Conservation (phyloP, 2,888 invertebrate genomes). For the Meiosimyza decipiens region DNA sequence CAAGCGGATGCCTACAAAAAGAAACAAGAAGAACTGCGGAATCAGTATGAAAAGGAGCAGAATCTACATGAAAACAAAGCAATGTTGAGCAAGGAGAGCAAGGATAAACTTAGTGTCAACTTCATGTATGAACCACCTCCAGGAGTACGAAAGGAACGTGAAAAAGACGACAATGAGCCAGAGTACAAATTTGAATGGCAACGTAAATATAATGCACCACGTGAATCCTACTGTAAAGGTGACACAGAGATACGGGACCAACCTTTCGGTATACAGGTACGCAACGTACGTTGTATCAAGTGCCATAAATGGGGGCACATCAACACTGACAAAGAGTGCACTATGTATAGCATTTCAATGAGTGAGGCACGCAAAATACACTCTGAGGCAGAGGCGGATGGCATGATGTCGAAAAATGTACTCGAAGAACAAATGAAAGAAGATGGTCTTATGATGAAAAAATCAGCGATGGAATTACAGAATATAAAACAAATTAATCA, state of each 20-base stretch:
- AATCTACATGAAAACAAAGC: conserved; percentile 98
- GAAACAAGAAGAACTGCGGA: conserved; percentile 95
- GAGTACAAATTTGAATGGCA: conserved; percentile 99
- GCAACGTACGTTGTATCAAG: conserved; percentile 98
- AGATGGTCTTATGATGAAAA: conserved; percentile 89
- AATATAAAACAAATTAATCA: conserved; percentile 68
- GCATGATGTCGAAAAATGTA: conserved; percentile 73
- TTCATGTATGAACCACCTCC: conserved; percentile 99
- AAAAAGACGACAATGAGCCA: conserved; percentile 92
- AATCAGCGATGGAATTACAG: conserved; percentile 74
- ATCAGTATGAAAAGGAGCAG: conserved; percentile 99
- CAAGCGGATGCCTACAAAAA: conserved; percentile 97
- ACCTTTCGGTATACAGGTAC: conserved; percentile 96
- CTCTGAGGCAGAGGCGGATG: conserved; percentile 73
- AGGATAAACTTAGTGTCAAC: conserved; percentile 96
- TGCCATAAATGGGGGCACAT: conserved; percentile 99
- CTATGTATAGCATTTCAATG: conserved; percentile 88
- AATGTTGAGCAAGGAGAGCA: conserved; percentile 96
- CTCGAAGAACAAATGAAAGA: conserved; percentile 92
- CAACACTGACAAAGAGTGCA: conserved; percentile 89
- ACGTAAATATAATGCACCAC: conserved; percentile 97
- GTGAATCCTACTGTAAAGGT: conserved; percentile 98
- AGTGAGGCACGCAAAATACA: conserved; percentile 82
- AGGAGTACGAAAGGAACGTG: conserved; percentile 91
- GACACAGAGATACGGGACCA: conserved; percentile 98